A percentile compares a stretch with the other conserved stretches of the same genome.
Evolutionary conservation across 2,797 vertebrate genomes (phyloP).

Genomic region (Hephaestus fuliginosus): DNA sequence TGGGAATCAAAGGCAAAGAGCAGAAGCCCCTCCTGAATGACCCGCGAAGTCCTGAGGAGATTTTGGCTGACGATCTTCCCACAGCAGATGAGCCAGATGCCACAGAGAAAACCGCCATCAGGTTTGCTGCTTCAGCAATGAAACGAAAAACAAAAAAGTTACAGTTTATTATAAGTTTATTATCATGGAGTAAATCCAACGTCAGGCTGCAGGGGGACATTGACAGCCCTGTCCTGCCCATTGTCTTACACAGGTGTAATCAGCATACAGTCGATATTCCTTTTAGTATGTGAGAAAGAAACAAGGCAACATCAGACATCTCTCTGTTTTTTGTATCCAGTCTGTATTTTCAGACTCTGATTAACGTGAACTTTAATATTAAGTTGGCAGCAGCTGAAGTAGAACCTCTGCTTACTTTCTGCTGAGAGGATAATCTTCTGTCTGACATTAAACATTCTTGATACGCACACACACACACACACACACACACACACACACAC

Average conservation of each 20-base stretch:
- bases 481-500: slow-evolving; percentile 34
- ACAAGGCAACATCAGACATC: background rate
- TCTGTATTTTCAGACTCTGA: slow-evolving; percentile 16
- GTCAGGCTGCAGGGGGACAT: slow-evolving; percentile 7
- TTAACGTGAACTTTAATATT: slow-evolving; percentile 35
- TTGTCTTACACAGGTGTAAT: slow-evolving; percentile 29
- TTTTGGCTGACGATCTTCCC: slow-evolving; percentile 92
- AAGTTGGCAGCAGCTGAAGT: slow-evolving; percentile 19
- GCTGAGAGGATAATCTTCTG: slow-evolving; percentile 42
- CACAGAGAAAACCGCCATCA: slow-evolving; percentile 93
- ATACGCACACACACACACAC: slow-evolving; percentile 22
- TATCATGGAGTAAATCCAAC: slow-evolving; percentile 11
- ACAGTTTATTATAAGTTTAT: slow-evolving; percentile 11
- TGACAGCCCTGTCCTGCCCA: slow-evolving; percentile 20
- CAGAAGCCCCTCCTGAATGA: slow-evolving; percentile 85
- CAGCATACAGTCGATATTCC: slow-evolving; percentile 38
- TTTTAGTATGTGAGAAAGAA: slow-evolving; percentile 1
- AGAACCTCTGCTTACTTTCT: slow-evolving; percentile 27
- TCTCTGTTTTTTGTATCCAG: background rate
- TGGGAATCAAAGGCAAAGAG: slow-evolving; percentile 90
- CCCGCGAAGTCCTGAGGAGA: slow-evolving; percentile 91
- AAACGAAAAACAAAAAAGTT: background rate
- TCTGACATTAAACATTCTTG: slow-evolving; percentile 64
- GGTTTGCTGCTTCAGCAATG: slow-evolving; percentile 68
- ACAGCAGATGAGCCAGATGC: slow-evolving; percentile 91